Evolutionary conservation across 2,888 invertebrate genomes (phyloP), one percentile per base, ranked within the genome.

Genomic region (Dryadula phaetusa): DNA sequence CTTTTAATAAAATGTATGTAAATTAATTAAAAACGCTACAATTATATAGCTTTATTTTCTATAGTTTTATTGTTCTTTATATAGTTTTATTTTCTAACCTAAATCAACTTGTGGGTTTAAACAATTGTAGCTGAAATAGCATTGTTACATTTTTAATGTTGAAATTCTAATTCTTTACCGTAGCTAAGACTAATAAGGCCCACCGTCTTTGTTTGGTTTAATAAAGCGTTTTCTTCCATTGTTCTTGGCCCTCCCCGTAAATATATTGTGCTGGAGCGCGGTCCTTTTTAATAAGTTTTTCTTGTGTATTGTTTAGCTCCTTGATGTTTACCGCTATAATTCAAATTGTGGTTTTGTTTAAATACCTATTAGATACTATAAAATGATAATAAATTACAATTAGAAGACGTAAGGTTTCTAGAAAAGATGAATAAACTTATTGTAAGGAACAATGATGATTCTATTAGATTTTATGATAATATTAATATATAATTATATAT

Each of bases 141-240:
- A 68, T 69, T 69, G 65, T 69, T 65, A 53, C 40, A 49, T 67
- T 67, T 61, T 66, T 66, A 66, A 61, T 61, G 66, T 66, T 52
- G 32, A 66, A 61, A 67, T 70, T 70, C 70, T 70, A 70, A 70
- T 68, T 68, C 70, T 62, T 62, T 62, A 62, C 62, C 62, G 62
- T 61, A 63, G 64, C 70, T 62, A 70, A 67, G 72, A 67, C 72
- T 72, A 73, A 69, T 71, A 70, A 71, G 67, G 64, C 65, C 66
- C 63, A 53, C 60, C 64, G 63, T 70, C 71, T 72, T 72, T 72
- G 71, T 73, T 71, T 70, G 70, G 68, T 47, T 54, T 70, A 66
- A 70, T 71, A 71, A 70, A 70, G 70, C 71, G 66, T 67, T 67
- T 67, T 67, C 61, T 65, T 44, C 67, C 60, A 71, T 73, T 73